Conservation (phyloP, 2,113 vertebrate genomes). For the Ptilonorhynchus violaceus region DNA sequence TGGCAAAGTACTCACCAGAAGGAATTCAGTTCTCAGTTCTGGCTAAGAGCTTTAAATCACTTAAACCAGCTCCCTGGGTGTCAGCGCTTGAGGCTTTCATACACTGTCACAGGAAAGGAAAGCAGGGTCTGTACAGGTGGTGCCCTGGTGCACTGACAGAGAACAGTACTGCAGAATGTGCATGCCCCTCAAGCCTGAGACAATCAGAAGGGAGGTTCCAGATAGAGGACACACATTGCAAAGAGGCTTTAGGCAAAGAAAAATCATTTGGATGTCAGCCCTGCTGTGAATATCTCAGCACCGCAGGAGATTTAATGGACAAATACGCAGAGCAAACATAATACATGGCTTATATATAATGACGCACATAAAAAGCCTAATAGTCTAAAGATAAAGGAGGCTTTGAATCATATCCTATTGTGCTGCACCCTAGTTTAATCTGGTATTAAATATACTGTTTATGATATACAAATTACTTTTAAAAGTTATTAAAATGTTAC, state of each 20-base stretch:
- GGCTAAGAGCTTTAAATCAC: neutral
- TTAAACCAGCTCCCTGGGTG: neutral
- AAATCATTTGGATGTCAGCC: neutral
- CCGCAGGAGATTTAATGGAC: neutral
- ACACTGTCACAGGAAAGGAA: fast-evolving
- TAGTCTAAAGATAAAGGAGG: conserved; percentile 11
- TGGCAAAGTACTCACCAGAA: neutral
- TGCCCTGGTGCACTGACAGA: neutral
- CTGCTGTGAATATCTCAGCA: neutral
- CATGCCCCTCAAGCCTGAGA: neutral
- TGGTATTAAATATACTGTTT: conserved; percentile 14
- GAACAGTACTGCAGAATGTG: neutral
- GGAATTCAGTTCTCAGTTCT: neutral
- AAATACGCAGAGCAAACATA: neutral
- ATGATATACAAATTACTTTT: conserved; percentile 29
- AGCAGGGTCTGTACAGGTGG: neutral
- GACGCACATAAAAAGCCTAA: neutral
- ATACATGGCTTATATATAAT: neutral
- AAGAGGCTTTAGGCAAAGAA: neutral
- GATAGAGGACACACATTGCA: neutral
- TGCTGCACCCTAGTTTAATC: conserved; percentile 44
- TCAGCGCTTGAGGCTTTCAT: neutral
- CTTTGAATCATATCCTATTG: conserved; percentile 26
- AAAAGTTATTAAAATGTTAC: conserved; percentile 52
- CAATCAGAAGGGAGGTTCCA: neutral